Conservation (phyloP, 2,113 vertebrate genomes). For the Nicator chloris region DNA sequence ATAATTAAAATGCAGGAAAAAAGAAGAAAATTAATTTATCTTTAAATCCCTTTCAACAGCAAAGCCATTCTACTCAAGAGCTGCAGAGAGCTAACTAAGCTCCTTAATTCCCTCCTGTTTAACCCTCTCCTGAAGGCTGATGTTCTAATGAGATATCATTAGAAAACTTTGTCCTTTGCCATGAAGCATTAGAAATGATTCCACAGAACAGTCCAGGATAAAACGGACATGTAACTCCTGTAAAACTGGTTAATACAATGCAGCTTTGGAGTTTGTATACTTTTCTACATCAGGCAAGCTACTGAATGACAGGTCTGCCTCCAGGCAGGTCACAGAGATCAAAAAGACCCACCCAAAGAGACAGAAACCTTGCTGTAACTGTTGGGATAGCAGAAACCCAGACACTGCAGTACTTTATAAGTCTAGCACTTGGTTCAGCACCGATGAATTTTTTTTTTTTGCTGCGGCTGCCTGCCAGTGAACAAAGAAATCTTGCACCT, state of each 20-base stretch:
- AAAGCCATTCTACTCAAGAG: not conserved
- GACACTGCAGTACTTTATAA: constrained; percentile 5
- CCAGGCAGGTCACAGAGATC: constrained; percentile 24
- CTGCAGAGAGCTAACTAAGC: not conserved
- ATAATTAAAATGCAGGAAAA: constrained; percentile 11
- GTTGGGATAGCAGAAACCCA: constrained; percentile 3
- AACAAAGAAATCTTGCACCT: constrained; percentile 53
- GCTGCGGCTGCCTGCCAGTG: constrained; percentile 47
- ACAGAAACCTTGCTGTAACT: not conserved
- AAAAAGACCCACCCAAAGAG: not conserved
- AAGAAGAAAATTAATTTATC: not conserved
- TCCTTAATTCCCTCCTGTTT: constrained; percentile 28
- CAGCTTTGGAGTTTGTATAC: not conserved
- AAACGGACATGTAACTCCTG: not conserved
- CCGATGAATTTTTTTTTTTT: constrained; percentile 12
- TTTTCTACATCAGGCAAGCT: not conserved
- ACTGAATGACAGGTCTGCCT: not conserved
- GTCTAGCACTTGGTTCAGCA: constrained; percentile 31
- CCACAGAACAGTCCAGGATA: not conserved
- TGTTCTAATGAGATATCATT: constrained; percentile 13
- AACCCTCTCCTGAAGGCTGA: constrained; percentile 21
- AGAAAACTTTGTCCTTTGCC: not conserved
- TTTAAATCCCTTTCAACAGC: constrained; percentile 33
- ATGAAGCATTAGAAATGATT: not conserved
- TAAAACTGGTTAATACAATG: not conserved